Evolutionary conservation across 2,113 vertebrate genomes (phyloP).

Genomic region (Psittacula cyanocephala): DNA sequence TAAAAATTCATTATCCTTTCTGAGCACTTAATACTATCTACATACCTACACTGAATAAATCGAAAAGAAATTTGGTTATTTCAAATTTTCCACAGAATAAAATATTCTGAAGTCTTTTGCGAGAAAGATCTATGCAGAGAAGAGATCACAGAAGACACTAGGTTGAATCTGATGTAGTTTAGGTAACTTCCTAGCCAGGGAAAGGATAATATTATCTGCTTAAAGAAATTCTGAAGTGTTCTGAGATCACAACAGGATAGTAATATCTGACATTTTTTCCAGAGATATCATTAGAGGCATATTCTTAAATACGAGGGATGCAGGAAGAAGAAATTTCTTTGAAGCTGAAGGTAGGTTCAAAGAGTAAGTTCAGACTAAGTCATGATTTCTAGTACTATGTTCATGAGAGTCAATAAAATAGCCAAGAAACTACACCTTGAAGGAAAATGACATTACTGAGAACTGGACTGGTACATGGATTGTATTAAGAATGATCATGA

Average conservation of each 20-base stretch:
- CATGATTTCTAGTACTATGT: neutral
- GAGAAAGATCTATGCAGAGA: neutral
- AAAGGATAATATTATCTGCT: neutral
- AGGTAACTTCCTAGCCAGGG: neutral
- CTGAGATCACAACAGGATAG: neutral
- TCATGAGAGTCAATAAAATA: neutral
- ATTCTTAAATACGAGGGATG: neutral
- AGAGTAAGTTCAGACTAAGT: neutral
- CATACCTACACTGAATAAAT: neutral
- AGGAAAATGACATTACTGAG: neutral
- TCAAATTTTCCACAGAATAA: neutral
- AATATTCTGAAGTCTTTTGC: neutral
- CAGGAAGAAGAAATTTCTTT: neutral
- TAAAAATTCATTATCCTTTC: neutral
- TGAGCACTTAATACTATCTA: neutral
- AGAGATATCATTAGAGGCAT: neutral
- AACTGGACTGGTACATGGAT: neutral
- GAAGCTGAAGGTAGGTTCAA: neutral
- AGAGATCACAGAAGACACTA: neutral
- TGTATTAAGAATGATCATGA: neutral
- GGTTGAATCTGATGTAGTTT: neutral
- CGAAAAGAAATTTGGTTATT: neutral
- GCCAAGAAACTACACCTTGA: neutral
- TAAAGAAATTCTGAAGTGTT: neutral
- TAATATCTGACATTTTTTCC: neutral